These are phyloP conservation scores for Tragelaphus oryx DNA, from an alignment of 2,797 vertebrate genomes.

Conservation along the genomic window DNA sequence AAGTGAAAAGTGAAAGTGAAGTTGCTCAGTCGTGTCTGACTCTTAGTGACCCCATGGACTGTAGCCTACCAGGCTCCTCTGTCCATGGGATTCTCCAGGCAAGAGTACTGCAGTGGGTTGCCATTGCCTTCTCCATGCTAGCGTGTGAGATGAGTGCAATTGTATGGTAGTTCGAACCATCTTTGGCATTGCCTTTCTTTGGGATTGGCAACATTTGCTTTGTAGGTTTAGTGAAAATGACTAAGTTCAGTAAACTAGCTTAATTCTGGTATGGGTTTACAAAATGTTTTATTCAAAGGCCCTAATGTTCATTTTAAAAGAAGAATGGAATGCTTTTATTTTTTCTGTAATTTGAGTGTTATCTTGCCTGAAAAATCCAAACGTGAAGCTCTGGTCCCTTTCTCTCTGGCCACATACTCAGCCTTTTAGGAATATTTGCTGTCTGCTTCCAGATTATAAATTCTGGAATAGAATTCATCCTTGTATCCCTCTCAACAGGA, in stretches of 20 bases:
- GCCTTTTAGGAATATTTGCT: neutral
- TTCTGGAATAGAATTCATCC: neutral
- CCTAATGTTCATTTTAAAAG: constrained; percentile 13
- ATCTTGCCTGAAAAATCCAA: constrained; percentile 1
- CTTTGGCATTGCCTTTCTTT: neutral
- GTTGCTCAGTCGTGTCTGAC: too few species aligned
- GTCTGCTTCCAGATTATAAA: neutral
- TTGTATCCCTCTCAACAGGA: neutral
- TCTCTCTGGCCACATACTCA: neutral
- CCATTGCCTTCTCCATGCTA: neutral
- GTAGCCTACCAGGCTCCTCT: too few species aligned
- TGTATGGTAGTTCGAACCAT: neutral
- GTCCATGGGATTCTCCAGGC: too few species aligned
- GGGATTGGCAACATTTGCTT: neutral
- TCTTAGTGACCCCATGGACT: too few species aligned
- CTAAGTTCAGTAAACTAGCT: neutral
- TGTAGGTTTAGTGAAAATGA: constrained; percentile 27
- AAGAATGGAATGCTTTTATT: neutral
- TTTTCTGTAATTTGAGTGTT: neutral
- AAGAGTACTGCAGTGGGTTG: too few species aligned
- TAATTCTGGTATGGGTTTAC: constrained; percentile 4
- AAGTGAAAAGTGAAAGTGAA: too few species aligned
- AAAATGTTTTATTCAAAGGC: constrained; percentile 26
- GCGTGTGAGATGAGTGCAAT: neutral
- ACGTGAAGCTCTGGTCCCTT: neutral